These are phyloP conservation scores for Protobothrops mucrosquamatus DNA, from an alignment of 2,113 vertebrate genomes.

Conservation along the genomic window DNA sequence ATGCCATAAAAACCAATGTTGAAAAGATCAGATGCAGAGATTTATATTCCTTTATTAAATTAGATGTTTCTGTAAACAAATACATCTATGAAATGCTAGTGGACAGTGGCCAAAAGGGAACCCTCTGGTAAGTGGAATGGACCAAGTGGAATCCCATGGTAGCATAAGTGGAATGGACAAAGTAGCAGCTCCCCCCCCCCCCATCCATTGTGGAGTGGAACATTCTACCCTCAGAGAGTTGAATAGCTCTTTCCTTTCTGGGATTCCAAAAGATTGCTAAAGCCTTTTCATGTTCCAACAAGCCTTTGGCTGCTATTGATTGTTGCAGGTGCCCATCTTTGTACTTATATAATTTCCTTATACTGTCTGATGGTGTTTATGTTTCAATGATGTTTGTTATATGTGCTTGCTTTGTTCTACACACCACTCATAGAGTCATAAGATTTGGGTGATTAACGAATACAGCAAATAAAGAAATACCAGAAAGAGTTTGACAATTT, in stretches of 20 bases:
- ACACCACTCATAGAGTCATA: neutral
- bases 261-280: neutral
- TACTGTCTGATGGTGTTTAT: neutral
- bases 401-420: neutral
- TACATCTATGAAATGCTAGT: neutral
- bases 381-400: neutral
- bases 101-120: neutral
- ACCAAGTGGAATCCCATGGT: neutral
- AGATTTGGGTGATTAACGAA: neutral
- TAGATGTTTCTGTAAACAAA: neutral
- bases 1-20: neutral
- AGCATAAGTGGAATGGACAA: neutral
- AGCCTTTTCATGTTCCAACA: neutral
- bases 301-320: neutral
- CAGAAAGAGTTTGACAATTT: neutral
- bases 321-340: neutral
- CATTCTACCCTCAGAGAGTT: neutral
- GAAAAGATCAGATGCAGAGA: neutral
- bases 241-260: neutral
- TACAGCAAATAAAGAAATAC: neutral
- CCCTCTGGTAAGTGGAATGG: neutral
- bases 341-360: neutral
- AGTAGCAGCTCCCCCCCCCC: neutral
- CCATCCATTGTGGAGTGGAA: neutral
- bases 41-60: neutral